Conservation (phyloP, 2,888 invertebrate species). For the Choristoneura rosaceana region DNA sequence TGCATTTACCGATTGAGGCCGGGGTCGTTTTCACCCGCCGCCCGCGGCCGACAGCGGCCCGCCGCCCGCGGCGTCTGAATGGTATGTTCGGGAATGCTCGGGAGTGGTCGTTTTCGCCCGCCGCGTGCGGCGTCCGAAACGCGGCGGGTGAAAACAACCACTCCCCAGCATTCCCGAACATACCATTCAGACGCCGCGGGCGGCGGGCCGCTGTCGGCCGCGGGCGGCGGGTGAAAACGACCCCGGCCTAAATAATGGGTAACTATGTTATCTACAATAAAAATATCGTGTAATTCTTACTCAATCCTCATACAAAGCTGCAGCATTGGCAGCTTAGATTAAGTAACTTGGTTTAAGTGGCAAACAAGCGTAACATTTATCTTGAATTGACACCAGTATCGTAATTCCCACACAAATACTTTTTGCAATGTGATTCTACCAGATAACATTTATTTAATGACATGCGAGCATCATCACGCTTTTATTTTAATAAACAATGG, state of each 20-base stretch:
- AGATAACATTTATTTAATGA: constrained; percentile 6
- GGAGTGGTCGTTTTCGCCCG: too few relatives aligned
- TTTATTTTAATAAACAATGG: constrained; percentile 29
- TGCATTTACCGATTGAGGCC: constrained; percentile 22
- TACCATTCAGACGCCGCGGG: too few relatives aligned
- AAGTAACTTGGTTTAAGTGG: neutral
- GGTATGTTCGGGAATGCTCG: too few relatives aligned
- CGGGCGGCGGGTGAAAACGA: too few relatives aligned
- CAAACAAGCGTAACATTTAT: neutral
- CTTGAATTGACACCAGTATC: neutral
- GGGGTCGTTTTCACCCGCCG: too few relatives aligned
- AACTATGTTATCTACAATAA: constrained; percentile 22
- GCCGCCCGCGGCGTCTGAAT: too few relatives aligned
- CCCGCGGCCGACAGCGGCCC: too few relatives aligned
- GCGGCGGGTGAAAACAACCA: too few relatives aligned
- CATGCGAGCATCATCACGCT: constrained; percentile 17
- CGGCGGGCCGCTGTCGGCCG: too few relatives aligned
- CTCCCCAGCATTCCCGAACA: too few relatives aligned
- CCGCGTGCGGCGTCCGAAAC: too few relatives aligned
- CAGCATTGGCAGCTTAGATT: constrained; percentile 16
- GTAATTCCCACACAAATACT: neutral
- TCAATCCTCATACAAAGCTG: constrained; percentile 21
- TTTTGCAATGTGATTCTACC: neutral
- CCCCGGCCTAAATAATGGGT: constrained; percentile 31
- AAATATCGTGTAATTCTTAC: constrained; percentile 32